Base-by-base conservation (phyloP, 2,113 vertebrate species). In the Elephas maximus region DNA sequence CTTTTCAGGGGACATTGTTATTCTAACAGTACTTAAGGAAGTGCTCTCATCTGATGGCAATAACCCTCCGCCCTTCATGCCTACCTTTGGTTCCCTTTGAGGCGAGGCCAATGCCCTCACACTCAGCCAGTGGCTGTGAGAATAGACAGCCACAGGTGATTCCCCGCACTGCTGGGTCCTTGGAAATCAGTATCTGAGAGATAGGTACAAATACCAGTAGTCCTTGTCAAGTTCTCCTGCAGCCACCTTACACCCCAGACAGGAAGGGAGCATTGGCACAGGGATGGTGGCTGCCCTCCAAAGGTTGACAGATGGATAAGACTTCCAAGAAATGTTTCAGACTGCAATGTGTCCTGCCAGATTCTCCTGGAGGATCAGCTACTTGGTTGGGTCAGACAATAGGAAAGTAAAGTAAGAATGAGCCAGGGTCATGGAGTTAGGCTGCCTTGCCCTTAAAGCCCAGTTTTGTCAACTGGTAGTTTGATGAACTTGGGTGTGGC, bases 371-470 rank as follows among this genome's bases (percentile, higher is more conserved):
- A 76, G 80, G 71, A 51, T 12, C 28, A 33, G 44, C 1, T 5
- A 23, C 30, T 5, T 1, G 24, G 17, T 53, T 37, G 51, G 60
- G 44, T 51, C 94, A 44, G 82, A 81, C 78, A 11, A 26, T 0
- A 2, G 48, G 26, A 18, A 28, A 41, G 69, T 26, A 37, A 62
- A 44, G 28, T 1, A 37, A 8, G 37, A 11, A n/a, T 0, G 23
- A 69, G 37, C 21, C 7, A 14, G 37, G 28, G 11, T 8, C 1
- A 0, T 2, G 14, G 37, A 0, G 2, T 20, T 3, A 6, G 21
- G 5, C 23, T 28, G 62, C 24, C 15, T 15, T 12, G 2, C 8
- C 2, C 53, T 33, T 17, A 2, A 5, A 0, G 1, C 14, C 28
- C 65, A 26, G 15, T 30, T 6, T 8, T 15, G 18, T 0, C 9